Evolutionary conservation across 1,140 invertebrate genomes (phyloP), one percentile per base, ranked within the genome.

Genomic region (Tetramorium parvispinum): DNA sequence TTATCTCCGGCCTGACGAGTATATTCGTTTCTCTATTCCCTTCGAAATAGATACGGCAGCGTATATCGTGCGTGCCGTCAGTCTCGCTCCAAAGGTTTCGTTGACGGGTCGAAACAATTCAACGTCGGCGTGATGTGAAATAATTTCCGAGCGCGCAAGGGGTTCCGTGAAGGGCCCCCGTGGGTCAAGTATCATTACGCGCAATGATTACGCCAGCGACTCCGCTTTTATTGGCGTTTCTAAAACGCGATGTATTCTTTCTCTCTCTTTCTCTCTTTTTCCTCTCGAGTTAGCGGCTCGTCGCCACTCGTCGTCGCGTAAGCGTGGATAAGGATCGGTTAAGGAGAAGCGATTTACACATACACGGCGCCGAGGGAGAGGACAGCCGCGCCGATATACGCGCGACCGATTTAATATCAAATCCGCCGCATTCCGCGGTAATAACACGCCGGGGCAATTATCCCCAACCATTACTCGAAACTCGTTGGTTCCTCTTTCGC

Each of bases 391-490:
- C 16, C 49, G 32, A 32, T 37, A 6, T 55, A 13, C 57, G 37
- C 59, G 61, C 43, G 75, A 27, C 68, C 68, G 76, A 89, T 89
- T 86, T 81, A 88, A 88, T 75, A 78, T 91, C 88, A 83, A 91
- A 88, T 89, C 79, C 68, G 63, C 53, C 79, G 85, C 89, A 91
- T 91, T 91, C 87, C 85, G 55, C 13, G 24, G 86, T 91, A 89
- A 83, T 83, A 89, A 89, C 55, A 85, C 57, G 78, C 32, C 81
- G 77, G 37, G 37, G 82, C 90, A 91, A 91, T 91, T 91, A 91
- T 91, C 89, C 82, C 82, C 89, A 18, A 53, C 75, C 78, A 81
- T 88, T 85, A 87, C 73, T 86, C 57, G 57, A 91, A 89, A 91
- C 79, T 85, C 75, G 43, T 76, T 66, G 87, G 85, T 82, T 91